Base-by-base conservation (phyloP, 1,140 invertebrate species). In the Halictus rubicundus region DNA sequence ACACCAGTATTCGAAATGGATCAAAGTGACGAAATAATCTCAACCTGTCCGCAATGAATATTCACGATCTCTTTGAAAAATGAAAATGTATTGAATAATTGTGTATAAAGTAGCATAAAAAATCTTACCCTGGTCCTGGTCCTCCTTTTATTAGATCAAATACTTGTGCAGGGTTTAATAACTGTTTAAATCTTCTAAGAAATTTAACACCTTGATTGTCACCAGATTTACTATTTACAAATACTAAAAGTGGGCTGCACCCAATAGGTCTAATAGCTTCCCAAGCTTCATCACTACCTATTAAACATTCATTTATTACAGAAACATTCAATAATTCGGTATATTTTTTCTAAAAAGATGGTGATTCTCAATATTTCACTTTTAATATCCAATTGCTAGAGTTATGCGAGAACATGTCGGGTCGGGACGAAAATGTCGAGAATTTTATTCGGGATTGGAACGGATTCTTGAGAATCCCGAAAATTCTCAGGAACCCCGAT, bases 181-280 rank as follows among this genome's bases (percentile, higher is more conserved):
- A 95, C 92, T 99, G 98, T 91, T 98, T 99, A 92, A 99, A 99
- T 78, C 98, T 95, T 77, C 98, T 94, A 60, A 99, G 95, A 94
- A 99, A 99, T 93, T 98, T 98, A n/a, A 99, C 96, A 79, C 98
- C 98, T 94, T 98, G 98, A 94, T 99, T 99, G 94, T 99, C 98
- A 85, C 98, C 98, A 77, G 98, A 98, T 94, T 99, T 98, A 65
- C 98, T 99, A 94, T 99, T 99, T 82, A 99, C 98, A 91, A 99
- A 99, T 60, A 99, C 98, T 75, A 99, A 95, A 64, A 99, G 95
- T 49, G 98, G 98, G 78, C 96, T 97, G 79, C 96, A 97, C 68
- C 95, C 96, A 76, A 95, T 95, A 72, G 96, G 96, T 93, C 97
- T 92, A 75, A 96, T 94, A n/a, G 96, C 96, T 91, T 98, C 97